Evolutionary conservation across 2,797 vertebrate species (phyloP), one percentile per base, ranked within the genome.

Genomic region (Tragopan temminckii): DNA sequence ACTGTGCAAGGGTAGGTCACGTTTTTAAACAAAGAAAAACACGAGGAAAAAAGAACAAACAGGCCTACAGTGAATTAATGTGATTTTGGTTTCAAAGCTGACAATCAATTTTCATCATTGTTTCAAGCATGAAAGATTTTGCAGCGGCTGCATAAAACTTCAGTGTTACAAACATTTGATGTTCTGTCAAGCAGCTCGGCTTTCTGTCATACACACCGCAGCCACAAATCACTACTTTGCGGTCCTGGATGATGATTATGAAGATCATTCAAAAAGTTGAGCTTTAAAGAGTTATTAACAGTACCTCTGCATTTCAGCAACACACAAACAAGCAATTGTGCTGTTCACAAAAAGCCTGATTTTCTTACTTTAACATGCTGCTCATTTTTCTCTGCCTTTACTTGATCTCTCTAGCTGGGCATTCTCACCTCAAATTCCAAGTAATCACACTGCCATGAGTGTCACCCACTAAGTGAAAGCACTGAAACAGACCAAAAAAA

Each of bases 41-140:
- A 38, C 16, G 17, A 61, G 19, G 11, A 27, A 38, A 29, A 38
- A 17, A 24, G 8, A 87, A 77, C 15, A 1, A 1, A 45, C 59
- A 91, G 27, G 16, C 27, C 50, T 66, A 70, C 36, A 81, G 59
- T 50, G 89, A 61, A 69, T 74, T 80, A 81, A 67, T 96, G 80
- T 70, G 76, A 90, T 96, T 93, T 96, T 94, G 14, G 46, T 93
- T 93, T 95, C 88, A 92, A 38, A 88, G 46, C 82, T 62, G 72
- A 91, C 43, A 89, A 84, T 90, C 69, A 92, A 81, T 90, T 93
- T 85, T 88, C 91, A 86, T 90, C 62, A 91, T 85, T 92, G 78
- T 95, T 92, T 95, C 71, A 93, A 96, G 86, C 72, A 80, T 61
- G 52, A 92, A 95, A 86, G 66, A 64, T 80, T 88, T 93, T 87